Evolutionary conservation across 2,797 vertebrate species (phyloP), one percentile per base, ranked within the genome.

Genomic region (Pseudocheirus occidentalis): DNA sequence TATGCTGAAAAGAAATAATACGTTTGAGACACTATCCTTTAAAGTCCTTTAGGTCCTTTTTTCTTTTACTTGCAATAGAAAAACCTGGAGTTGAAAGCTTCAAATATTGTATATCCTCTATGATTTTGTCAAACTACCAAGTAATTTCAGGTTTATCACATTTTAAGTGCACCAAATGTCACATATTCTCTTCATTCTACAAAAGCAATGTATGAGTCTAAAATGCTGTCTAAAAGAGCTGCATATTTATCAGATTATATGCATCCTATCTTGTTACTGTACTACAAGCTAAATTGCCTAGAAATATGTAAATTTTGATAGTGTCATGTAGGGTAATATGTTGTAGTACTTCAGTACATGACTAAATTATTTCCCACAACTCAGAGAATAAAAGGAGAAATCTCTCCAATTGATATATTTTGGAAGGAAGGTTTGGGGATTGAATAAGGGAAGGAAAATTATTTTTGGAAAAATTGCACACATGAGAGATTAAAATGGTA

Each of bases 371-470:
- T 87, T 87, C 73, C 73, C 0, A 50, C 21, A 87, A 87, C 73
- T 46, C 40, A 87, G 50, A 87, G 50, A 46, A 24, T 10, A 11
- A 87, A 46, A 29, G 50, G 40, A 34, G 1, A 90, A 90, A 90
- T 90, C 31, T 54, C 28, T 55, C 55, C 29, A 90, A 55, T 90
- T 12, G 29, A 34, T 54, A 31, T 90, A 55, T 90, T 90, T 90
- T 87, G 29, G 28, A 90, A 55, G 21, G 28, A 29, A 31, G 12
- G 12, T 46, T 87, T 90, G 13, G 50, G 18, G 52, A 31, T 54
- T 90, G 16, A 54, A 27, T 31, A 31, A 55, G 52, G 29, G 16
- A 55, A 90, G 34, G 66, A 97, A 97, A 97, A 95, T 93, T 57
- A 96, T 91, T 46, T 46, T n/a, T 24, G 91, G 2, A 92, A 1